A percentile compares a stretch with the other conserved stretches of the same genome.
phyloP scores from a whole-genome alignment of 2,797 vertebrate genomes.

The Hapalemur alaotrensis region DNA sequence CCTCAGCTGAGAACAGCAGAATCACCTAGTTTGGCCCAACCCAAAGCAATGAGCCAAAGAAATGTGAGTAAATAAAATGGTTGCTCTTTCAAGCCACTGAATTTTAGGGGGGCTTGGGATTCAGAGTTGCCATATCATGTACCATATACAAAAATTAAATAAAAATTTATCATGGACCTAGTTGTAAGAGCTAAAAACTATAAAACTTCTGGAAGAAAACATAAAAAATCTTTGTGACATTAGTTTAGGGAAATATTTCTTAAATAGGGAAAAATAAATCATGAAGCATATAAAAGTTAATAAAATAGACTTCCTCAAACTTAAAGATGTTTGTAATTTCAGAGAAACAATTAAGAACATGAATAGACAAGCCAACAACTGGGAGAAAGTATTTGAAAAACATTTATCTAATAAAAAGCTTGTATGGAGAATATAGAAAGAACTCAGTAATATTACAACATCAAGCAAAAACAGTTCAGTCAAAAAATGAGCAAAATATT shows the following conservation, averaged over 20 bases:
- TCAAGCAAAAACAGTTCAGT: not conserved
- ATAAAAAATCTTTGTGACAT: not conserved
- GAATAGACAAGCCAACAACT: not conserved
- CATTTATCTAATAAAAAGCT: not conserved
- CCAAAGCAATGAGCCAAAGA: not conserved
- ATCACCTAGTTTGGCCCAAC: fast-evolving
- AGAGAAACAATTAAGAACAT: not conserved
- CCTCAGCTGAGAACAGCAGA: not conserved
- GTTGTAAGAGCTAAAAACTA: not conserved
- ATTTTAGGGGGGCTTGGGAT: not conserved
- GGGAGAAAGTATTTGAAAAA: not conserved
- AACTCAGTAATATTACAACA: not conserved
- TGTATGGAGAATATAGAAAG: not conserved
- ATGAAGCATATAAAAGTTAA: not conserved
- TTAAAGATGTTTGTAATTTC: not conserved
- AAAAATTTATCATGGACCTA: not conserved
- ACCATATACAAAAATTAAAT: not conserved
- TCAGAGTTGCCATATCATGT: not conserved
- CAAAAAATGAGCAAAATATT: not conserved
- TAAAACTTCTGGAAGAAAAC: not conserved
- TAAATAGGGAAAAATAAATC: not conserved
- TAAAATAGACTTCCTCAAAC: not conserved
- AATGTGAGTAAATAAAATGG: not conserved
- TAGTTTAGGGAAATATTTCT: not conserved
- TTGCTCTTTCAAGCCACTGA: not conserved